Conservation (phyloP, 2,113 vertebrate genomes). For the Amblyopsis rosae region DNA sequence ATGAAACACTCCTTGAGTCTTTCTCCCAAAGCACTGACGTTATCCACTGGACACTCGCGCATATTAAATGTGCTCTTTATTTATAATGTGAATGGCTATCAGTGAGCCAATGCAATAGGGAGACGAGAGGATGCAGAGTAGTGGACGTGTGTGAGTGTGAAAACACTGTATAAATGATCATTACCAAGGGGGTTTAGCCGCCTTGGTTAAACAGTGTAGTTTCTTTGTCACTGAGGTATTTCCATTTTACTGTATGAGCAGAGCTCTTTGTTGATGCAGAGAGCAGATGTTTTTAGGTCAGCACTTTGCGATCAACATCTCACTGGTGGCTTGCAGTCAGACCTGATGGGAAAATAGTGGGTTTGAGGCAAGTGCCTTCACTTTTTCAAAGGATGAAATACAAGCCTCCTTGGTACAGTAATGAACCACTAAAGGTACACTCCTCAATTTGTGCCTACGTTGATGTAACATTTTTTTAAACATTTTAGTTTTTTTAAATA, state of each 20-base stretch:
- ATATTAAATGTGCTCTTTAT: constrained; percentile 68
- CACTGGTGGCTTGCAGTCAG: constrained; percentile 29
- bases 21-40: constrained; percentile 74
- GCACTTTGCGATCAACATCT: constrained; percentile 28
- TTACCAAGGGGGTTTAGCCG: constrained; percentile 27
- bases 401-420: neutral
- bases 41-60: constrained; percentile 69
- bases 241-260: constrained; percentile 26
- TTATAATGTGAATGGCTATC: constrained; percentile 67
- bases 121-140: constrained; percentile 34
- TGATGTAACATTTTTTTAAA: too few species aligned
- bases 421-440: too few species aligned
- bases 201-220: neutral
- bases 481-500: too few species aligned
- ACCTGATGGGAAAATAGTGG: constrained; percentile 45
- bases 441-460: too few species aligned
- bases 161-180: neutral
- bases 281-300: constrained; percentile 65
- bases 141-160: constrained; percentile 6
- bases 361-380: constrained; percentile 27
- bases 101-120: constrained; percentile 30
- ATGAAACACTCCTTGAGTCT: constrained; percentile 76
- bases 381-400: constrained; percentile 14
- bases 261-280: constrained; percentile 23
- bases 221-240: constrained; percentile 1